These are phyloP conservation scores for Hypena proboscidalis DNA, from an alignment of 2,888 invertebrate species.

Conservation along the genomic window DNA sequence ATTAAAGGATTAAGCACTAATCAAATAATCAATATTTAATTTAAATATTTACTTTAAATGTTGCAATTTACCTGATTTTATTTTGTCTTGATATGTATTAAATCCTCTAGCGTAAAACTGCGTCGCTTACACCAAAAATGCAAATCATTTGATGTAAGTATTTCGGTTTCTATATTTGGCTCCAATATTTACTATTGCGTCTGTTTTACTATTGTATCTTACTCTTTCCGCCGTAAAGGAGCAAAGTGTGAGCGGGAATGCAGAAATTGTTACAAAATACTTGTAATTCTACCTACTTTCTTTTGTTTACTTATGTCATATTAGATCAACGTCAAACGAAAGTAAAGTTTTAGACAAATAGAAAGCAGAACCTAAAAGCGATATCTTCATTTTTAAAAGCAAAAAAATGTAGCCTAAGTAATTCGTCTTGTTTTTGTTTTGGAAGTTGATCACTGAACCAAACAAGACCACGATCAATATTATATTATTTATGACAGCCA, in stretches of 20 bases:
- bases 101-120: conserved; percentile 10
- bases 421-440: too few species aligned
- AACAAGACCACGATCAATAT: not conserved
- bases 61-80: too few species aligned
- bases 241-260: conserved; percentile 12
- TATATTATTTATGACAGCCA: not conserved
- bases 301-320: conserved; percentile 5
- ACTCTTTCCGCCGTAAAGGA: conserved; percentile 14
- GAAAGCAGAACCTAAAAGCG: too few species aligned
- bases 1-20: not conserved
- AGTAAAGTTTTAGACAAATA: too few species aligned
- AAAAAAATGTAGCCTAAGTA: too few species aligned
- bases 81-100: not conserved
- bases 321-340: too few species aligned
- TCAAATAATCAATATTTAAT: not conserved
- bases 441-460: not conserved
- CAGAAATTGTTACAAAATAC: not conserved
- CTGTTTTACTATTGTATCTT: conserved; percentile 31
- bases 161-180: conserved; percentile 53
- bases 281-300: not conserved
- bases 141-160: conserved; percentile 52
- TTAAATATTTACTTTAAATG: not conserved
- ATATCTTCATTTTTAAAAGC: too few species aligned
- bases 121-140: conserved; percentile 42
- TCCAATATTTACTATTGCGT: conserved; percentile 40